Evolutionary conservation across 2,888 invertebrate species (phyloP).

Genomic region (Drosophila atroscutellata): DNA sequence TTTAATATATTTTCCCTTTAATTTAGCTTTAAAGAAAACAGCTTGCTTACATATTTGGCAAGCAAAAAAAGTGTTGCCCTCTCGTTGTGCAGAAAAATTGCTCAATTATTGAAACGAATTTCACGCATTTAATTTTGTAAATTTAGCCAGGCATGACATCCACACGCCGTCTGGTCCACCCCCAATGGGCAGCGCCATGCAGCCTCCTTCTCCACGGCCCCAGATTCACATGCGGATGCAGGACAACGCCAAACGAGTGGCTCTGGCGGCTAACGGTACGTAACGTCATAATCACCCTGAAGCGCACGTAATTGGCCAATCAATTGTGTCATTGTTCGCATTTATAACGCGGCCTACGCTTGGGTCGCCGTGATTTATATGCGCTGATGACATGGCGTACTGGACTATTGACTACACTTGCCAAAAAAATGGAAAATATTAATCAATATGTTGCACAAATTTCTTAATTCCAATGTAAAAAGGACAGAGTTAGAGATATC

Average conservation of each 20-base stretch:
- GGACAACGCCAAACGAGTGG: slow-evolving; percentile 42
- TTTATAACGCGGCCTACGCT: slow-evolving; percentile 75
- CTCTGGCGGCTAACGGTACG: slow-evolving; percentile 70
- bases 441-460: background rate
- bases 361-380: slow-evolving; percentile 80
- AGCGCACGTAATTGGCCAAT: slow-evolving; percentile 85
- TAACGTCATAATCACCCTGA: slow-evolving; percentile 83
- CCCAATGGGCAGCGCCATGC: slow-evolving; percentile 15
- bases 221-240: slow-evolving; percentile 20
- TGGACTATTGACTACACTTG: slow-evolving; percentile 20
- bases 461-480: background rate
- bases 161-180: slow-evolving; percentile 46
- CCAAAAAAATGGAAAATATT: background rate
- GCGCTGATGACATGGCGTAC: slow-evolving; percentile 35
- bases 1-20: slow-evolving; percentile 10
- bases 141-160: slow-evolving; percentile 77
- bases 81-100: slow-evolving; percentile 65
- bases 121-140: slow-evolving; percentile 81
- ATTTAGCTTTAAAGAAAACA: slow-evolving; percentile 35
- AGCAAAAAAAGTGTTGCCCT: slow-evolving; percentile 31
- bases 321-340: slow-evolving; percentile 82
- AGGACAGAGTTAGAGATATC: background rate
- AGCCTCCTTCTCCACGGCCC: background rate
- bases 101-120: slow-evolving; percentile 80
- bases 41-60: slow-evolving; percentile 10